Conservation (phyloP, 2,113 vertebrate species). For the Oreochromis tanganicae region DNA sequence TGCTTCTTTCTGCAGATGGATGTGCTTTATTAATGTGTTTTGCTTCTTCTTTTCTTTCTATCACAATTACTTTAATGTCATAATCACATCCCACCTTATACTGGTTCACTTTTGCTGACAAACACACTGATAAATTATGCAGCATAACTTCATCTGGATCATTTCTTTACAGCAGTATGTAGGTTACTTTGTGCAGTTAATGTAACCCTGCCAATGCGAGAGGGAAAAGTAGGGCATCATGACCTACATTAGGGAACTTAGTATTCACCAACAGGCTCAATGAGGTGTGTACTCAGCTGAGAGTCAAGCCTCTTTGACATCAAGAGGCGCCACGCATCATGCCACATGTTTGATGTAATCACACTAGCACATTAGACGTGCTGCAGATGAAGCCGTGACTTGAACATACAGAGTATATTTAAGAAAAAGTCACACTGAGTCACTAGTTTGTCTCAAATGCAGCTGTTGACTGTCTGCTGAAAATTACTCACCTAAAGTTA, state of each 20-base stretch:
- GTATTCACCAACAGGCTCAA: conserved; percentile 5
- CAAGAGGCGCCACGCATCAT: background rate
- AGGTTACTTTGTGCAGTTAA: conserved; percentile 36
- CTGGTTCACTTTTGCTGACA: background rate
- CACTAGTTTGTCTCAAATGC: background rate
- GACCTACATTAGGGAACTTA: conserved; percentile 50
- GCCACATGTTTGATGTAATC: background rate
- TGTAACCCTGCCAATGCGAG: conserved; percentile 22
- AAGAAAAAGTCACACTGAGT: background rate
- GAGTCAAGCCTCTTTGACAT: background rate
- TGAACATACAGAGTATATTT: background rate
- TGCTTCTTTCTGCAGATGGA: background rate
- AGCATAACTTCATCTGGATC: conserved; percentile 22
- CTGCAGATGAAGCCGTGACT: background rate
- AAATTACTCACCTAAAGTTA: background rate
- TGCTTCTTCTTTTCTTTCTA: background rate
- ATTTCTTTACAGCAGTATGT: conserved; percentile 46
- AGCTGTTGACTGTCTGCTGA: background rate
- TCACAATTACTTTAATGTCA: background rate
- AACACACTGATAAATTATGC: conserved; percentile 30
- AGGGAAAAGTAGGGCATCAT: conserved; percentile 51
- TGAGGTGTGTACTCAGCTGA: background rate
- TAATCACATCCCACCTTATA: background rate
- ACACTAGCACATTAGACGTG: background rate
- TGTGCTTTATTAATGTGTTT: background rate